Percentiles rank a stretch among this genome's conserved stretches.
These are phyloP conservation scores for Peromyscus polionotus DNA, from an alignment of 2,113 vertebrate species.

Conservation along the genomic window DNA sequence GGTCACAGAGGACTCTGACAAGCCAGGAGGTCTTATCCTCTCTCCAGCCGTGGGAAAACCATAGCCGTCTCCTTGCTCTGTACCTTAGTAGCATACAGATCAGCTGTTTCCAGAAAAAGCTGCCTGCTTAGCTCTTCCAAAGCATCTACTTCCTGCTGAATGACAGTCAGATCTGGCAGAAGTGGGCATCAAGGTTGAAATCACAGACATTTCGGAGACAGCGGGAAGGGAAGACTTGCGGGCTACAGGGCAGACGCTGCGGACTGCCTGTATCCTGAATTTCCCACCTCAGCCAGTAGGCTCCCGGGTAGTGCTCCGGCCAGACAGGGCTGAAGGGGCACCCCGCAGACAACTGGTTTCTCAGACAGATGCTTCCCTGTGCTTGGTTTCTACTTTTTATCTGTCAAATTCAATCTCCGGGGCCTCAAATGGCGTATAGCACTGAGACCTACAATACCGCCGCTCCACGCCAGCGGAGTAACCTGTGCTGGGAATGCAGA, in stretches of 20 bases:
- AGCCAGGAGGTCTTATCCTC: neutral
- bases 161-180: conserved; percentile 94
- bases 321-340: neutral
- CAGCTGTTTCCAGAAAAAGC: conserved; percentile 98
- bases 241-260: neutral
- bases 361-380: neutral
- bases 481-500: neutral
- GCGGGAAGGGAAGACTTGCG: conserved; percentile 4
- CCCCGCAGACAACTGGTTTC: neutral
- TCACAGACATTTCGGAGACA: conserved; percentile 29
- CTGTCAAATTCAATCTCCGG: neutral
- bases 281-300: neutral
- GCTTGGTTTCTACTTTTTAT: neutral
- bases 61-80: conserved; percentile 37
- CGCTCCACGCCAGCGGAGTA: conserved; percentile 20
- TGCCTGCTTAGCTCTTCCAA: conserved; percentile 98
- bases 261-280: neutral
- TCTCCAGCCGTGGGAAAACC: conserved; percentile 34
- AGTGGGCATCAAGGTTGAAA: conserved; percentile 86
- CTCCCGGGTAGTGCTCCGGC: neutral
- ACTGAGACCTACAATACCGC: neutral
- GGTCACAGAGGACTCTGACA: neutral
- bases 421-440: neutral
- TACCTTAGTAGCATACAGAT: conserved; percentile 98
- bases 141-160: conserved; percentile 99